A percentile compares a stretch with the other conserved stretches of the same genome.
These are phyloP conservation scores for Paradoxurus hermaphroditus DNA, from an alignment of 2,113 vertebrate genomes.

Conservation along the genomic window DNA sequence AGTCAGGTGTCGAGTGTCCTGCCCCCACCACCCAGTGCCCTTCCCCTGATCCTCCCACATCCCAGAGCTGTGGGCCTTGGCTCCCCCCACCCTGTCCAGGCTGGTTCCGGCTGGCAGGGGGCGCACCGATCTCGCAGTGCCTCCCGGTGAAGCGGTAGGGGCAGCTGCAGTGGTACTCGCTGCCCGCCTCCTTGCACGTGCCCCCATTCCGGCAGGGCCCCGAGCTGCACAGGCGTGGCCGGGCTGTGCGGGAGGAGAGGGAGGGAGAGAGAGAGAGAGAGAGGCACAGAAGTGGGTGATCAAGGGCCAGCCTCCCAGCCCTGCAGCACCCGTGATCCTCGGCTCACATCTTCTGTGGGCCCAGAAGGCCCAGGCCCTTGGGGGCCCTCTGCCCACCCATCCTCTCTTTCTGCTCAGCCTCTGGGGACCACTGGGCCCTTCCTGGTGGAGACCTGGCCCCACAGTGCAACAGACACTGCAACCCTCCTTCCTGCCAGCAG, in stretches of 20 bases:
- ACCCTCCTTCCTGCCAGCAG: not conserved
- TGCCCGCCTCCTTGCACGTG: conserved; percentile 90
- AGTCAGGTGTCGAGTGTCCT: not conserved
- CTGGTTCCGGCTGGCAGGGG: not conserved
- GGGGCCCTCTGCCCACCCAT: fast-evolving
- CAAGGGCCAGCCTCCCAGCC: not conserved
- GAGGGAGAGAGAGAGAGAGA: not conserved
- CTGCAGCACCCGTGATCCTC: fast-evolving
- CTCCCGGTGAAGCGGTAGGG: conserved; percentile 96
- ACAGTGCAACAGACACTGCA: not conserved
- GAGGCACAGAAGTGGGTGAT: not conserved
- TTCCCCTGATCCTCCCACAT: fast-evolving
- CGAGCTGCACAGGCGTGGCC: conserved; percentile 91
- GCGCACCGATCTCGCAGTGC: conserved; percentile 96
- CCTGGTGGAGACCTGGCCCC: not conserved
- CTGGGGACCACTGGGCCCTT: not conserved
- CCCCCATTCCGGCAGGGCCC: conserved; percentile 95
- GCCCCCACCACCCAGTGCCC: not conserved
- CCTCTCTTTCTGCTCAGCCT: not conserved
- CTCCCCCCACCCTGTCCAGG: not conserved
- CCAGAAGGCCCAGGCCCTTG: not conserved
- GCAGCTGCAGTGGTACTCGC: conserved; percentile 92
- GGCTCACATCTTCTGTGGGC: not conserved
- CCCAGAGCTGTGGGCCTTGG: not conserved
- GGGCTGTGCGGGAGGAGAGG: conserved; percentile 82